Conservation (phyloP, 2,797 vertebrate species). For the Fistularia tabacaria region DNA sequence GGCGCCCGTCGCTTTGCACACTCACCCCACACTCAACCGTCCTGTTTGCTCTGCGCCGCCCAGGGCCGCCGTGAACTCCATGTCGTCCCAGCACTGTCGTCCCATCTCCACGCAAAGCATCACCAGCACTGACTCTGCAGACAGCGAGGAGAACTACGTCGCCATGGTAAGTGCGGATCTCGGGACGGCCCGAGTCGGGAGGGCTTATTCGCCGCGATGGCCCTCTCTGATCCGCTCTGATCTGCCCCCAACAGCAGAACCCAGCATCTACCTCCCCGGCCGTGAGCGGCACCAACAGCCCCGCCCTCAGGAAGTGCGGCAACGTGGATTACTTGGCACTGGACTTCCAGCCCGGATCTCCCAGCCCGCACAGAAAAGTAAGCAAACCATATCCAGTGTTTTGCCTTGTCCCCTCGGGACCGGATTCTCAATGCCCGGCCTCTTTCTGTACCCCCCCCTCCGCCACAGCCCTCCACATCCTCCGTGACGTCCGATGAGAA, state of each 20-base stretch:
- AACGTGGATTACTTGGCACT: conserved; percentile 95
- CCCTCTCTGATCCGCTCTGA: too few relatives aligned
- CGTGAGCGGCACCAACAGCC: conserved; percentile 93
- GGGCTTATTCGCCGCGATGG: background rate
- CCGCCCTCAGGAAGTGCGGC: conserved; percentile 92
- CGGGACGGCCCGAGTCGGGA: background rate
- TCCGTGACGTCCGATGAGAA: conserved; percentile 94
- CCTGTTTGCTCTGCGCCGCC: conserved; percentile 47
- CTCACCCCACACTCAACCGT: conserved; percentile 56
- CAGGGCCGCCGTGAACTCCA: conserved; percentile 84
- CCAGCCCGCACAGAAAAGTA: conserved; percentile 96
- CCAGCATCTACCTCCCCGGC: conserved; percentile 95
- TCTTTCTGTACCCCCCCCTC: background rate
- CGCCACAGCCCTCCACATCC: conserved; percentile 89
- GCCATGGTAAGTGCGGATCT: conserved; percentile 84
- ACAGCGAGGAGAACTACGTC: conserved; percentile 98
- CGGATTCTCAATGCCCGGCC: too few relatives aligned
- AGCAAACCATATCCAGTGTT: background rate
- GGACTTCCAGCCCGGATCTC: conserved; percentile 94
- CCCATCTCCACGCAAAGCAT: conserved; percentile 98
- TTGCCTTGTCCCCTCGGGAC: background rate
- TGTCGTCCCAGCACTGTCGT: conserved; percentile 89
- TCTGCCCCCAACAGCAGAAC: conserved; percentile 84
- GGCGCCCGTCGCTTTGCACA: background rate
- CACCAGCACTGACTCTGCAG: conserved; percentile 98